A percentile compares a stretch with the other conserved stretches of the same genome.
Conservation (phyloP, 2,113 vertebrate genomes). For the Varanus komodoensis region DNA sequence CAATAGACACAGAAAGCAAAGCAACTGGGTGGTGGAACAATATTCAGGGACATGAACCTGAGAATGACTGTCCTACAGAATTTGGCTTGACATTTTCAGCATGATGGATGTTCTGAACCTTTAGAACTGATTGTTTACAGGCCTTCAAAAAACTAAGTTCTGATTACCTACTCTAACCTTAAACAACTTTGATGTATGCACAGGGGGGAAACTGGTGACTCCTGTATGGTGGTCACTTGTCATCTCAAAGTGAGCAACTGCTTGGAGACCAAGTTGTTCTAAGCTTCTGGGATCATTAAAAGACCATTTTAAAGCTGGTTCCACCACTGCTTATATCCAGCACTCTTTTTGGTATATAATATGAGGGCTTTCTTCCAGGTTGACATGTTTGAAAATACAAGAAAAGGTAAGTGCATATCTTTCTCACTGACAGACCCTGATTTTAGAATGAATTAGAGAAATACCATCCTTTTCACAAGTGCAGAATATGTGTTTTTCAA, state of each 20-base stretch:
- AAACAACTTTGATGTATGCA: background rate
- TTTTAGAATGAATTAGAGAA: background rate
- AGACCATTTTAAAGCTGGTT: background rate
- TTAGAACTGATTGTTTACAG: conserved; percentile 12
- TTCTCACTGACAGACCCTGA: background rate
- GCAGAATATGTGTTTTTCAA: background rate
- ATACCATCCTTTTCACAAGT: background rate
- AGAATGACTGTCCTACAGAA: background rate
- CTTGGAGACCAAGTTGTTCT: background rate
- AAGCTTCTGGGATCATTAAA: background rate
- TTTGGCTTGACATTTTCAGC: conserved; percentile 1
- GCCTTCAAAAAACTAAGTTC: background rate
- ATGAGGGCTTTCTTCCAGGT: background rate
- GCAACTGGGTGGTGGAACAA: background rate
- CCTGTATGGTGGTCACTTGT: too few relatives aligned
- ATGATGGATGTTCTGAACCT: conserved; percentile 17
- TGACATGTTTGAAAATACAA: too few relatives aligned
- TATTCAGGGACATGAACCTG: background rate
- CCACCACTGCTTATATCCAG: too few relatives aligned
- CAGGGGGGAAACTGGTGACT: background rate
- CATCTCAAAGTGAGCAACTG: background rate
- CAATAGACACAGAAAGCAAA: background rate
- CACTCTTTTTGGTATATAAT: background rate
- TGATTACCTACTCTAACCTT: background rate
- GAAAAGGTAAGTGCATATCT: background rate